Evolutionary conservation across 2,888 invertebrate species (phyloP).

Genomic region (Metopia argyrocephala): DNA sequence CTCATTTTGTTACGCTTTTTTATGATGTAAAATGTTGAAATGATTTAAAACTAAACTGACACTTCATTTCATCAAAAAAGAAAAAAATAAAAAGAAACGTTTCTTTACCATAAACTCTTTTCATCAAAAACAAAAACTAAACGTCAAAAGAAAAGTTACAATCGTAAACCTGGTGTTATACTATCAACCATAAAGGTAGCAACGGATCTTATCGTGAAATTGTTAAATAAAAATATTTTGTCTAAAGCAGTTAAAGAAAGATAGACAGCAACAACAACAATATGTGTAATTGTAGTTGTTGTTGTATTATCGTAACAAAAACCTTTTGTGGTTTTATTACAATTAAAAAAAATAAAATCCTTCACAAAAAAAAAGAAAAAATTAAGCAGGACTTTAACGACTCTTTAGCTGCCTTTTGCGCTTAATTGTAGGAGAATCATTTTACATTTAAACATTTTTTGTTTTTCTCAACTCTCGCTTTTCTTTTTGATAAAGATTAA

Average conservation of each 20-base stretch:
- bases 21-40: constrained; percentile 57
- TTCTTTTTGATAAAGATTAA: constrained; percentile 48
- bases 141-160: too few relatives aligned
- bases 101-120: constrained; percentile 44
- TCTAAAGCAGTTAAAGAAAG: constrained; percentile 3
- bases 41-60: constrained; percentile 51
- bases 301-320: constrained; percentile 28
- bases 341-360: constrained; percentile 46
- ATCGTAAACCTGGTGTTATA: constrained; percentile 8
- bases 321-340: constrained; percentile 56
- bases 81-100: constrained; percentile 53
- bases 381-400: constrained; percentile 46
- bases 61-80: constrained; percentile 43
- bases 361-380: constrained; percentile 3
- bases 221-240: constrained; percentile 60
- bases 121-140: not conserved
- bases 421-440: constrained; percentile 52
- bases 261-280: not conserved
- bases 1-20: not conserved
- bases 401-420: constrained; percentile 11
- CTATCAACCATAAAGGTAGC: constrained; percentile 29
- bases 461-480: constrained; percentile 7
- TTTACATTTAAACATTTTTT: constrained; percentile 39
- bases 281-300: not conserved
- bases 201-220: constrained; percentile 55